Conservation (phyloP, 2,888 invertebrate genomes). For the Hypolimnas misippus region DNA sequence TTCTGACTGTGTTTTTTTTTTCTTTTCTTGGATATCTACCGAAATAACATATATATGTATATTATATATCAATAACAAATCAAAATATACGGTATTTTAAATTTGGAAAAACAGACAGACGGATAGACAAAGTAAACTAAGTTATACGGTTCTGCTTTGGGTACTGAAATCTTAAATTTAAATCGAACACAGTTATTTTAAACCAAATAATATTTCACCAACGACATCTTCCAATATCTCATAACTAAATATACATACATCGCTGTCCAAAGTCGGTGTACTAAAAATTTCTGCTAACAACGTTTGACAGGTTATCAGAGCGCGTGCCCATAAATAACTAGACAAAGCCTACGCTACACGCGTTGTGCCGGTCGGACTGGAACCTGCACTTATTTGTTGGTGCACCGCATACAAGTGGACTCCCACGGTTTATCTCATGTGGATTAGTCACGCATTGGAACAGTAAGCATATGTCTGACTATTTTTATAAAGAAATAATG, state of each 20-base stretch:
- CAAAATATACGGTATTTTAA: too few relatives aligned
- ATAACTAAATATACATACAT: constrained; percentile 6
- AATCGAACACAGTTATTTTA: too few relatives aligned
- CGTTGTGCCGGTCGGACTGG: constrained; percentile 26
- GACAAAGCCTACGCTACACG: constrained; percentile 37
- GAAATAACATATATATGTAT: too few relatives aligned
- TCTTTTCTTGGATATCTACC: too few relatives aligned
- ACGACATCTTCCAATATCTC: background rate
- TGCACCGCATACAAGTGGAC: constrained; percentile 37
- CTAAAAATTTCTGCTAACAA: constrained; percentile 25
- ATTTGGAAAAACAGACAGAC: too few relatives aligned
- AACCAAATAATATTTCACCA: background rate
- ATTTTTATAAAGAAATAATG: constrained; percentile 23
- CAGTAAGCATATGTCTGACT: constrained; percentile 32
- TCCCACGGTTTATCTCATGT: constrained; percentile 42
- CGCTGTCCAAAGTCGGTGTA: background rate
- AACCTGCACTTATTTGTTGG: constrained; percentile 38
- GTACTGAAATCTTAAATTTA: too few relatives aligned
- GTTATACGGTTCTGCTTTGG: too few relatives aligned
- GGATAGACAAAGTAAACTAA: too few relatives aligned
- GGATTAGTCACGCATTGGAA: constrained; percentile 43
- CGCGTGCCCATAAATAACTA: constrained; percentile 34
- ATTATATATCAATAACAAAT: too few relatives aligned
- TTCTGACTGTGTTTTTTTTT: too few relatives aligned
- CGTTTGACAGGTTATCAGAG: constrained; percentile 34